Evolutionary conservation across 53 echinoderm and acorn worm species (phyloP).

Genomic region (Temnopleurus reevesii): DNA sequence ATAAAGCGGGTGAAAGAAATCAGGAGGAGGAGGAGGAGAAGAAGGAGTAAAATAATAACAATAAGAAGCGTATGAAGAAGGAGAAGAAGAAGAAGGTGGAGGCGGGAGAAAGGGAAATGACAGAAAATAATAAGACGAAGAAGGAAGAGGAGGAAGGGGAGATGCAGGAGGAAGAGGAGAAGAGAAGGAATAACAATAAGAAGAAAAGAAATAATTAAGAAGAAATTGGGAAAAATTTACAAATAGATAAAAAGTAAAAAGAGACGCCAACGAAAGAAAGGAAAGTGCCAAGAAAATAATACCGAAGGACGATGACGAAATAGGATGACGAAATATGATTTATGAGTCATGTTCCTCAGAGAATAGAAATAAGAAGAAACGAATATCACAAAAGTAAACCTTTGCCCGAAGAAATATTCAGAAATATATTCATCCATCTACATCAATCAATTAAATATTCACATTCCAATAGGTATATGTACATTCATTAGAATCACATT

Average conservation of each 20-base stretch:
- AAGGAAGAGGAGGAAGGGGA: neutral
- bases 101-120: too few relatives aligned
- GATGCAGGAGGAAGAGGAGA: neutral
- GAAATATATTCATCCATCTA: neutral
- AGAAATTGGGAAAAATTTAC: neutral
- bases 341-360: neutral
- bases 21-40: neutral
- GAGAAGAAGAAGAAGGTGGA: neutral
- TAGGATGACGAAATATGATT: neutral
- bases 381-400: neutral
- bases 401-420: neutral
- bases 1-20: neutral
- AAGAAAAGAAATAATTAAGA: neutral
- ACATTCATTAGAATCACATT: too few relatives aligned
- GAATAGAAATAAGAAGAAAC: neutral
- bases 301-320: slow-evolving; percentile 20
- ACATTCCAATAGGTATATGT: too few relatives aligned
- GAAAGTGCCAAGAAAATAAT: too few relatives aligned
- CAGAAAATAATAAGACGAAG: neutral
- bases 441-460: neutral
- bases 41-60: neutral
- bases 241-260: neutral
- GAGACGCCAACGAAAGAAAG: neutral
- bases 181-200: too few relatives aligned
- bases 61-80: neutral